Percentiles rank a stretch among this genome's conserved stretches.
Evolutionary conservation across 2,888 invertebrate genomes (phyloP).

Genomic region (Eurois occulta): DNA sequence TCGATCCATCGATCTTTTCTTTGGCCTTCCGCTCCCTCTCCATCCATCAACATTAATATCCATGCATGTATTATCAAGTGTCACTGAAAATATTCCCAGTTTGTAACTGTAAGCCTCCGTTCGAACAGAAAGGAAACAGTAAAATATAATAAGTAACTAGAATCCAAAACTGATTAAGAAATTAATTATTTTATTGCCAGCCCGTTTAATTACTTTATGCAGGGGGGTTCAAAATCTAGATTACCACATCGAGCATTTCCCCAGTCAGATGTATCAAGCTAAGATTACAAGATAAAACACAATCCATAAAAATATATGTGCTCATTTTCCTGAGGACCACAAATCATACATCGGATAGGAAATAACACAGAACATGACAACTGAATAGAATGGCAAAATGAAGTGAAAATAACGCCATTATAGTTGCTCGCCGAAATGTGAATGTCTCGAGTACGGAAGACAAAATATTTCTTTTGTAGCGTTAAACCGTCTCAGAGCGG

Average conservation of each 20-base stretch:
- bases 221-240: not conserved
- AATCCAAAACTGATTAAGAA: not conserved
- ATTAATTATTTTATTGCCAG: not conserved
- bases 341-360: slow-evolving; percentile 15
- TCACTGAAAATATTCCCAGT: not conserved
- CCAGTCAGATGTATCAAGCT: not conserved
- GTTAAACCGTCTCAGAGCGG: slow-evolving; percentile 18
- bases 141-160: not conserved
- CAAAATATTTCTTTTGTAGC: slow-evolving; percentile 49
- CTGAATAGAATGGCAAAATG: slow-evolving; percentile 38
- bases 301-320: not conserved
- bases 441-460: slow-evolving; percentile 23
- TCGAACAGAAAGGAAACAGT: no score
- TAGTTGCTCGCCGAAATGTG: slow-evolving; percentile 30
- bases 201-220: not conserved
- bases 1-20: no score
- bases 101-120: not conserved
- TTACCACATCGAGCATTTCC: not conserved
- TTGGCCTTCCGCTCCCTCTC: no score
- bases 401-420: slow-evolving; percentile 33
- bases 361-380: slow-evolving; percentile 16
- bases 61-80: no score
- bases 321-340: not conserved
- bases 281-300: not conserved
- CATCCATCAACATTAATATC: no score